A percentile compares a stretch with the other conserved stretches of the same genome.
Evolutionary conservation across 2,888 invertebrate genomes (phyloP).

Genomic region (Cheilosia soror): DNA sequence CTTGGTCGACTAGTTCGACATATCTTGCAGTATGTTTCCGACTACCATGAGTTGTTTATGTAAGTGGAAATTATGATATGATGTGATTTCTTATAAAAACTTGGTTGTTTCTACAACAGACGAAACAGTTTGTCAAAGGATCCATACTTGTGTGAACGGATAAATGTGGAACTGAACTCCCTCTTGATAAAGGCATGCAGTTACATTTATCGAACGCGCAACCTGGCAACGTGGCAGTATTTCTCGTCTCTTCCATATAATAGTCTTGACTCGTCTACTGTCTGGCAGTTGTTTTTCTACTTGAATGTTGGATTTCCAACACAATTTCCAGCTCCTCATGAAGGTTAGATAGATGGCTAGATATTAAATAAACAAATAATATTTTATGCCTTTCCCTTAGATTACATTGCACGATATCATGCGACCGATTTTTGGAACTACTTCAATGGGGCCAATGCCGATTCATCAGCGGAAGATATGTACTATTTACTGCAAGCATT

Average conservation of each 20-base stretch:
- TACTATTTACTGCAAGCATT: constrained; percentile 91
- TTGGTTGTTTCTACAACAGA: constrained; percentile 73
- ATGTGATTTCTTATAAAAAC: neutral
- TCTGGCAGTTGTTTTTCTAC: constrained; percentile 88
- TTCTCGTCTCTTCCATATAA: constrained; percentile 90
- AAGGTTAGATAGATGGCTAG: constrained; percentile 60
- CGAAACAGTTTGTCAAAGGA: constrained; percentile 83
- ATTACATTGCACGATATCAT: constrained; percentile 84
- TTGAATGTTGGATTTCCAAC: constrained; percentile 85
- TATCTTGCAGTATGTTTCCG: constrained; percentile 89
- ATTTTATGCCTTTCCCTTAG: constrained; percentile 75
- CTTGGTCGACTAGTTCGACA: constrained; percentile 88
- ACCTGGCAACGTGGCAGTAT: constrained; percentile 92
- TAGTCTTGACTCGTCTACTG: constrained; percentile 85
- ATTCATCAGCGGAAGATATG: constrained; percentile 89
- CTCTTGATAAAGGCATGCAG: constrained; percentile 89
- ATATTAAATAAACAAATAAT: neutral
- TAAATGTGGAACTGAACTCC: constrained; percentile 90
- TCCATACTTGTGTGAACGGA: constrained; percentile 84
- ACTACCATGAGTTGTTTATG: constrained; percentile 84
- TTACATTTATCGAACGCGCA: constrained; percentile 88
- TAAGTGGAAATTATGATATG: constrained; percentile 70
- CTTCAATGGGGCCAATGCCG: constrained; percentile 87
- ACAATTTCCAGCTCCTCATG: constrained; percentile 78
- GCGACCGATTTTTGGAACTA: constrained; percentile 84